A percentile compares a stretch with the other conserved stretches of the same genome.
Conservation (phyloP, 2,888 invertebrate species). For the Acanthosepion lycidas region DNA sequence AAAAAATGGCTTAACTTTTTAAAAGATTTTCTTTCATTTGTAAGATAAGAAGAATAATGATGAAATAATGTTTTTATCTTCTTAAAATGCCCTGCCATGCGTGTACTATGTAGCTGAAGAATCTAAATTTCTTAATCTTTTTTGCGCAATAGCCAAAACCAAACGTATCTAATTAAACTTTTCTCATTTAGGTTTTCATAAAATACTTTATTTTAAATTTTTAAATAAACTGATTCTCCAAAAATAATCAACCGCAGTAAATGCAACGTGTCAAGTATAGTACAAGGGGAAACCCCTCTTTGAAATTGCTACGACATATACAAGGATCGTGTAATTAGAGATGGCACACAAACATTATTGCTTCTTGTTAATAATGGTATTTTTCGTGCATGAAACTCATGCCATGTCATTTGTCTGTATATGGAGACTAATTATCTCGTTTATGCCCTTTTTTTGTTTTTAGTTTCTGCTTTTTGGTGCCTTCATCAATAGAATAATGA, state of each 20-base stretch:
- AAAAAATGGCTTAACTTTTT: background rate
- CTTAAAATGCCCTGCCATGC: background rate
- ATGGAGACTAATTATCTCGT: background rate
- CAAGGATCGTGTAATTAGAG: background rate
- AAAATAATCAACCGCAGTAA: background rate
- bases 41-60: no score
- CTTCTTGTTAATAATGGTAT: background rate
- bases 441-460: background rate
- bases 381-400: no score
- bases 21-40: no score
- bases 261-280: background rate
- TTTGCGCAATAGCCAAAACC: background rate
- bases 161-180: no score
- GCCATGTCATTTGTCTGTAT: background rate
- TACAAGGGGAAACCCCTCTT: background rate
- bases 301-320: background rate
- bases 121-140: background rate
- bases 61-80: background rate
- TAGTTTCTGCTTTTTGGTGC: background rate
- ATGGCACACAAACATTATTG: background rate
- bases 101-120: background rate
- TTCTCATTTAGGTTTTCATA: no score
- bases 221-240: no score
- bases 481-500: background rate
- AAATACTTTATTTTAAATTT: no score